phyloP scores from a whole-genome alignment of 1,140 invertebrate genomes.

The Rhizoglyphus robini region DNA sequence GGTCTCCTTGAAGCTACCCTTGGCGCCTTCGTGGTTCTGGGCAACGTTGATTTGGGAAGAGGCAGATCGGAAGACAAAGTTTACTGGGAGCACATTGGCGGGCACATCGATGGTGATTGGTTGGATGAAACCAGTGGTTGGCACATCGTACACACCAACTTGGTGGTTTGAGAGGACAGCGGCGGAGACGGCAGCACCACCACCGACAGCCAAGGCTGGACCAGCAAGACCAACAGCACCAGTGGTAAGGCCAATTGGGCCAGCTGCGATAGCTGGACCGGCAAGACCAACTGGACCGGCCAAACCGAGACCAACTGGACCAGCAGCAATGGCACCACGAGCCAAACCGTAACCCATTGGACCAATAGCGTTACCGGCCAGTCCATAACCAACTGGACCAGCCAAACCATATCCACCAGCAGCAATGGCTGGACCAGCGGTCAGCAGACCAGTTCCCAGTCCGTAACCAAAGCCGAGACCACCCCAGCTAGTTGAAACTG shows the following conservation, averaged over 20 bases:
- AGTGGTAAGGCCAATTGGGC: neutral
- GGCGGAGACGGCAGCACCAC: neutral
- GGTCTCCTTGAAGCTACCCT: neutral
- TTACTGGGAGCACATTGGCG: conserved; percentile 14
- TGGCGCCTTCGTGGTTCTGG: neutral
- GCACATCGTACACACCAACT: neutral
- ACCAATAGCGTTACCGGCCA: neutral
- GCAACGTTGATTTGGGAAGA: conserved; percentile 1
- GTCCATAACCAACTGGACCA: neutral
- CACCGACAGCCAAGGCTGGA: neutral
- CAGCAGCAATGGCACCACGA: too few species aligned
- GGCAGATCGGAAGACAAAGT: conserved; percentile 13
- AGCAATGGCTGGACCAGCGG: neutral
- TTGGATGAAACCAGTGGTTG: conserved; percentile 5
- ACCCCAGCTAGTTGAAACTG: neutral
- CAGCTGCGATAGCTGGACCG: neutral
- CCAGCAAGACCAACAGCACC: neutral
- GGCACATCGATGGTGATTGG: conserved; percentile 1
- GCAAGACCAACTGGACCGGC: neutral
- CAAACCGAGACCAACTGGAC: neutral
- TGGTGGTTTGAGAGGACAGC: conserved; percentile 11
- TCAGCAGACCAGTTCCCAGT: neutral
- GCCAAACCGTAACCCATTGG: too few species aligned
- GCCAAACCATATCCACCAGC: conserved; percentile 1
- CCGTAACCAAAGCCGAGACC: neutral